Evolutionary conservation across 1,140 invertebrate species (phyloP).

Genomic region (Agrilus planipennis): DNA sequence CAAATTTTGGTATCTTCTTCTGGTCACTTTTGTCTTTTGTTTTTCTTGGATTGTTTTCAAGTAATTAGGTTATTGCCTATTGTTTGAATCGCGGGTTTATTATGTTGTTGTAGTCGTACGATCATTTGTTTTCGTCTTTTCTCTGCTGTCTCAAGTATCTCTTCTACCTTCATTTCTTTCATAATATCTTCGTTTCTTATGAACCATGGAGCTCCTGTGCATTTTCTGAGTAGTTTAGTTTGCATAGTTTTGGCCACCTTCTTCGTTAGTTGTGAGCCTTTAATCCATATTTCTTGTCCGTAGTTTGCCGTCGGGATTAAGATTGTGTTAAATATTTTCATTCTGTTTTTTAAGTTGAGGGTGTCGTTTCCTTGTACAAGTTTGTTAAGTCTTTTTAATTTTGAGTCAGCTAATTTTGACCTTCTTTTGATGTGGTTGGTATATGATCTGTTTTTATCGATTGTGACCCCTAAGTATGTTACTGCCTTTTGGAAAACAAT

Average conservation of each 20-base stretch:
- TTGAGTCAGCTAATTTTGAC: neutral
- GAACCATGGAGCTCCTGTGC: neutral
- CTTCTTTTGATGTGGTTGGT: neutral
- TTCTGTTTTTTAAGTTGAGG: neutral
- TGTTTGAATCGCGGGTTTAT: too few relatives aligned
- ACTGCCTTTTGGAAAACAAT: neutral
- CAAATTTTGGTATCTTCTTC: too few relatives aligned
- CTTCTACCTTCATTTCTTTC: neutral
- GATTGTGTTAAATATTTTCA: neutral
- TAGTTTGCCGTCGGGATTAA: neutral
- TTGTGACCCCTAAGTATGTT: neutral
- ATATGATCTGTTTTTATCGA: neutral
- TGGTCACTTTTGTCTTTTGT: too few relatives aligned
- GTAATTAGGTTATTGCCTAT: too few relatives aligned
- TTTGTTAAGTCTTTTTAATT: neutral
- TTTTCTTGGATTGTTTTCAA: too few relatives aligned
- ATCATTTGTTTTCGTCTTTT: neutral
- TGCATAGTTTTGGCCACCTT: neutral
- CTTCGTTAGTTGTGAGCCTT: neutral
- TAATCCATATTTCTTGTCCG: constrained; percentile 1
- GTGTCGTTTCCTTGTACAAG: neutral
- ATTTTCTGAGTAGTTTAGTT: neutral
- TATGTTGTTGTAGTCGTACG: neutral
- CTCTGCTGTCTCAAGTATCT: neutral
- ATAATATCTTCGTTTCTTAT: neutral